Conservation (phyloP, 1,140 invertebrate species). For the Lepidurus couesii region DNA sequence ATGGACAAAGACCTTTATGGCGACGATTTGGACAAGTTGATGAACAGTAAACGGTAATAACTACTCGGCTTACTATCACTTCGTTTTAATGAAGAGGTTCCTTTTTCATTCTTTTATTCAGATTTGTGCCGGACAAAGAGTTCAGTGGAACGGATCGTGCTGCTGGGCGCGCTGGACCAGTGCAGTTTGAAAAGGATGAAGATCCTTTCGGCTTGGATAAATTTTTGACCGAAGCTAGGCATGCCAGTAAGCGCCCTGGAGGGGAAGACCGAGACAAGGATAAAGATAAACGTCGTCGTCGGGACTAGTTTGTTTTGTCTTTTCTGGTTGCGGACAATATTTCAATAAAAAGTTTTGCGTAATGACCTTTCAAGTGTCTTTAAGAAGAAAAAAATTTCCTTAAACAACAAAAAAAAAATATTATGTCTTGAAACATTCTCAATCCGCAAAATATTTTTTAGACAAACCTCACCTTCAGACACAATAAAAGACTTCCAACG, state of each 20-base stretch:
- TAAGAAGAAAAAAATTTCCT: too few relatives aligned
- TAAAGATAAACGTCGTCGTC: slow-evolving; percentile 39
- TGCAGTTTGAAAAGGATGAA: slow-evolving; percentile 90
- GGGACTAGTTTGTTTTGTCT: slow-evolving; percentile 36
- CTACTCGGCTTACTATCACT: background rate
- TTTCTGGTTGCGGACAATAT: background rate
- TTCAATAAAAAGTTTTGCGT: background rate
- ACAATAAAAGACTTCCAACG: too few relatives aligned
- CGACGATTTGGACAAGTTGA: slow-evolving; percentile 72
- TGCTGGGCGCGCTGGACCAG: slow-evolving; percentile 74
- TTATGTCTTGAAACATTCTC: too few relatives aligned
- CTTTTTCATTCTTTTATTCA: slow-evolving; percentile 42
- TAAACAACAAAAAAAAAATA: too few relatives aligned
- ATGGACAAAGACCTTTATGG: slow-evolving; percentile 87
- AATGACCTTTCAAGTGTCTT: background rate
- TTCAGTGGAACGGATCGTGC: slow-evolving; percentile 81
- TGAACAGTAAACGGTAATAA: slow-evolving; percentile 73
- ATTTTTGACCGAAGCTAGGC: slow-evolving; percentile 94
- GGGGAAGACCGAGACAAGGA: slow-evolving; percentile 44
- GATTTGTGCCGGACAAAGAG: slow-evolving; percentile 94
- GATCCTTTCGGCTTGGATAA: slow-evolving; percentile 97
- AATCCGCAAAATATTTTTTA: too few relatives aligned
- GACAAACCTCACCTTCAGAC: too few relatives aligned
- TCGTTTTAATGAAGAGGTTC: slow-evolving; percentile 1
- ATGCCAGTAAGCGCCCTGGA: slow-evolving; percentile 58